phyloP scores from a whole-genome alignment of 1,140 invertebrate genomes.

The Choristoneura fumiferana region DNA sequence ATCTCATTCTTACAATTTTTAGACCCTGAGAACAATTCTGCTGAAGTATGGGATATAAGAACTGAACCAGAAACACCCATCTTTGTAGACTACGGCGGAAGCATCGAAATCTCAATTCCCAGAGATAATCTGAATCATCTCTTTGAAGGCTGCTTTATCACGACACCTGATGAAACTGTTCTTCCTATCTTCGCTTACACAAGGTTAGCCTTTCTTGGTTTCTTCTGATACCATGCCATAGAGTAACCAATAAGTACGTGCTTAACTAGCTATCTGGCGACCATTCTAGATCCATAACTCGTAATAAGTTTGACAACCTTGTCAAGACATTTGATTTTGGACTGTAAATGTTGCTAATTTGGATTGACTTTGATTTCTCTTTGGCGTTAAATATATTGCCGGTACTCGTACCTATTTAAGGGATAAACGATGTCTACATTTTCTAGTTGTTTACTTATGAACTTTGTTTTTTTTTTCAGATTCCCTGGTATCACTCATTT shows the following conservation, averaged over 20 bases:
- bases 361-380: no score
- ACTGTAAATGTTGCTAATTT: no score
- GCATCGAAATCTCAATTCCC: background rate
- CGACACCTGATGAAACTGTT: background rate
- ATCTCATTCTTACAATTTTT: background rate
- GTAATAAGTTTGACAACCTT: no score
- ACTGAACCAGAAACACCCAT: background rate
- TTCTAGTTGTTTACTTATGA: background rate
- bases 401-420: no score
- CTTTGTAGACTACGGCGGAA: background rate
- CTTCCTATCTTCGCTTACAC: background rate
- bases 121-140: background rate
- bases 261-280: no score
- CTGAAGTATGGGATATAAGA: conserved; percentile 4
- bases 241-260: no score
- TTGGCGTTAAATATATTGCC: no score
- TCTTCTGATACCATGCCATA: no score
- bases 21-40: background rate
- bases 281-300: no score
- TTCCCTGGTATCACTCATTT: conserved; percentile 1
- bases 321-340: no score
- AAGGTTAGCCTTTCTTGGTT: no score
- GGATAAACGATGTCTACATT: no score
- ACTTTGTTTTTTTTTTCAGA: background rate
- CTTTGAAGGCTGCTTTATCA: conserved; percentile 12